Evolutionary conservation across 2,888 invertebrate genomes (phyloP), one percentile per base, ranked within the genome.

Genomic region (Poecilus cupreus): DNA sequence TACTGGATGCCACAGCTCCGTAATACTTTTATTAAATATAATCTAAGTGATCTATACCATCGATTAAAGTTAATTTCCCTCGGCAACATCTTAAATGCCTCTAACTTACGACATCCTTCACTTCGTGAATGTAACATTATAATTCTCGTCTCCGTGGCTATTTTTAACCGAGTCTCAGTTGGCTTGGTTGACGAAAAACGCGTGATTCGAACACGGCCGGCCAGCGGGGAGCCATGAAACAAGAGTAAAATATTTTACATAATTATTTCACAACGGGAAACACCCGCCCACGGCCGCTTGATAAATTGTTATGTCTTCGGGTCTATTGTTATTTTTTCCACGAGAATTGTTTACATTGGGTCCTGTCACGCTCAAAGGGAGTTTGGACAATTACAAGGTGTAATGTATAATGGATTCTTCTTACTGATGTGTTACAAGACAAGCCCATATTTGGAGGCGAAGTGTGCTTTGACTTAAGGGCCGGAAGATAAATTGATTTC

Each of bases 241-340:
- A 79, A 70, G 70, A 70, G 70, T 79, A 70, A 70, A 64, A 79
- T 78, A 79, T 79, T 79, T 51, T 70, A 49, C 79, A 79, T 79
- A 79, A 79, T 70, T 70, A 79, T 79, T 79, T 79, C 79, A 68
- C 79, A 77, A 64, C 78, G 51, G 49, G 49, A 70, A 49, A 32
- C 20, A 26, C 79, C 26, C 79, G 51, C 70, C 79, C 49, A 79
- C 79, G 37, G 70, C 32, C 16, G 51, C 51, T 68, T 70, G 79
- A 79, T 79, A 70, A 51, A 79, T 78, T 70, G 79, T 70, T 32
- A 79, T 79, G 70, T 79, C 79, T 79, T 79, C 68, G 32, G 70
- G 2, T 68, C 79, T 54, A 70, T 70, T 79, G 54, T 37, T 54
- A 57, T 79, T 79, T 79, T 70, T 79, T 18, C 49, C 37, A 54